Conservation (phyloP, 2,113 vertebrate genomes). For the Meleagris gallopavo region DNA sequence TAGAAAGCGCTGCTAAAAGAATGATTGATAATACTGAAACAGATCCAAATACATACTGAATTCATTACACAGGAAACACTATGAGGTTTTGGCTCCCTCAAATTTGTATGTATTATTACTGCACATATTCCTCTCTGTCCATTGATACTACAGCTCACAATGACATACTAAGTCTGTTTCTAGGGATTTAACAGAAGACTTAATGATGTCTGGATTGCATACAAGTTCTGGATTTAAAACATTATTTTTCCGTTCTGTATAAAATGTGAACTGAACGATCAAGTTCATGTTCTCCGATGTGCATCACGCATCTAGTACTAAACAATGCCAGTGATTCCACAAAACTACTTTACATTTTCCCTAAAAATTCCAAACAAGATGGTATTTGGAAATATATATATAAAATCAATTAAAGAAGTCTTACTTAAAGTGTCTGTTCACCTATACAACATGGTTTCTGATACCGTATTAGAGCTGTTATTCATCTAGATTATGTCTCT, state of each 20-base stretch:
- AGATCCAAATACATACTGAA: conserved; percentile 35
- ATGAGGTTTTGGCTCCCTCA: not conserved
- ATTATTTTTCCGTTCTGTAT: not conserved
- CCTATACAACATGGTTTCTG: not conserved
- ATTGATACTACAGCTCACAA: not conserved
- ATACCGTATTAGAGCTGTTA: not conserved
- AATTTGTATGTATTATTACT: not conserved
- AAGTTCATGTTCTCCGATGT: not conserved
- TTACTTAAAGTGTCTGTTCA: not conserved
- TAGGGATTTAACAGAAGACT: not conserved
- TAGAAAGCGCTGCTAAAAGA: conserved; percentile 39
- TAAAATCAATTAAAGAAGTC: not conserved
- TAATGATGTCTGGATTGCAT: not conserved
- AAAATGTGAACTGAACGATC: not conserved
- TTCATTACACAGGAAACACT: not conserved
- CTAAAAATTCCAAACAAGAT: not conserved
- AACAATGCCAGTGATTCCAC: not conserved
- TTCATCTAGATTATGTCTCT: not conserved
- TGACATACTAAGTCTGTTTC: not conserved
- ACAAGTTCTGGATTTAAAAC: not conserved
- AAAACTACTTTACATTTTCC: not conserved
- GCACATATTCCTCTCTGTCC: not conserved
- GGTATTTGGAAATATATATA: not conserved
- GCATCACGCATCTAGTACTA: not conserved
- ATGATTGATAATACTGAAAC: conserved; percentile 54